Conservation (phyloP, 2,113 vertebrate genomes). For the Apus apus region DNA sequence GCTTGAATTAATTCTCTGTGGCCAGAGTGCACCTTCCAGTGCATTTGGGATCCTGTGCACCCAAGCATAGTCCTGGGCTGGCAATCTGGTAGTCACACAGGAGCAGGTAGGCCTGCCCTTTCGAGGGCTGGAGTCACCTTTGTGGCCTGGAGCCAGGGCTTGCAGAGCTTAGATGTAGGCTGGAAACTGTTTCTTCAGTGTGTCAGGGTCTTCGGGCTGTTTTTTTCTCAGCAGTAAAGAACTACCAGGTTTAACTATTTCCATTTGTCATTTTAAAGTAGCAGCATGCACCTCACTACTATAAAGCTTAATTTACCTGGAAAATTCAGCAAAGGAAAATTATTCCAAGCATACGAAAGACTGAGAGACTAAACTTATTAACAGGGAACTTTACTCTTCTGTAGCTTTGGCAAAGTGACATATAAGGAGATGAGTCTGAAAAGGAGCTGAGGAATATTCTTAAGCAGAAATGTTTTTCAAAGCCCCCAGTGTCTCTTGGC, state of each 20-base stretch:
- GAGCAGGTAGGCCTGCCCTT: not conserved
- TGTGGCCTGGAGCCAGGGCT: not conserved
- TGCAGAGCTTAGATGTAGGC: not conserved
- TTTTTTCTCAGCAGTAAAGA: not conserved
- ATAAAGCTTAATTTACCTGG: not conserved
- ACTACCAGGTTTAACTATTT: not conserved
- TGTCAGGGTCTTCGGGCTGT: not conserved
- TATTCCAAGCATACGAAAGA: not conserved
- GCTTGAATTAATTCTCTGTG: not conserved
- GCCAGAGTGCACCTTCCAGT: not conserved
- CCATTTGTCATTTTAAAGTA: conserved; percentile 4
- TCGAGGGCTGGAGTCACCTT: not conserved
- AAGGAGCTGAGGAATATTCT: conserved; percentile 22
- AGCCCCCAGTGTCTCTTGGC: not conserved
- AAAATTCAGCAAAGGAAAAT: conserved; percentile 7
- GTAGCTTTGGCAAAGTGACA: not conserved
- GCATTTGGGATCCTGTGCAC: fast-evolving
- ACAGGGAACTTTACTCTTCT: not conserved
- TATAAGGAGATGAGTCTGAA: not conserved
- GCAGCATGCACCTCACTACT: not conserved
- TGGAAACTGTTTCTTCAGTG: not conserved
- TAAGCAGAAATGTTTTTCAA: not conserved
- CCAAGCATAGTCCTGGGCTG: fast-evolving
- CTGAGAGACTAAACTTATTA: not conserved
- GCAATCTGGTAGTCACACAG: not conserved